These are phyloP conservation scores for Xestia rhomboidea DNA, from an alignment of 2,888 invertebrate species.

Conservation along the genomic window DNA sequence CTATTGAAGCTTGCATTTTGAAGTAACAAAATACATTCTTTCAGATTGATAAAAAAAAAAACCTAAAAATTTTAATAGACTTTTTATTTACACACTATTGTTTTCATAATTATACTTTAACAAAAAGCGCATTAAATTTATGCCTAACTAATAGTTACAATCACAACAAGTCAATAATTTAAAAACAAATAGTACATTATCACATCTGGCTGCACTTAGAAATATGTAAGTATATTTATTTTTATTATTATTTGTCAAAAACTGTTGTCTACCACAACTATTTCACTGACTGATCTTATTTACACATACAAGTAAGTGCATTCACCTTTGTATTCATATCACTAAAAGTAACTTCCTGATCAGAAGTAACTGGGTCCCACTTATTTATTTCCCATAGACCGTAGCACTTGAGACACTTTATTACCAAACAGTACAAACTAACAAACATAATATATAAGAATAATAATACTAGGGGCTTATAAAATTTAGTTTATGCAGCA, in stretches of 20 bases:
- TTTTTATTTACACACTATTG: conserved; percentile 67
- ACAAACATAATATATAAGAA: conserved; percentile 31
- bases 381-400: conserved; percentile 40
- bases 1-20: not conserved
- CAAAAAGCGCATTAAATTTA: conserved; percentile 57
- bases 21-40: conserved; percentile 16
- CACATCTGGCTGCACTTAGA: conserved; percentile 64
- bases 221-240: conserved; percentile 55
- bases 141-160: conserved; percentile 65
- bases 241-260: conserved; percentile 51
- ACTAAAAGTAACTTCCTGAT: conserved; percentile 46
- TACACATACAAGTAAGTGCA: conserved; percentile 49
- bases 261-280: conserved; percentile 44
- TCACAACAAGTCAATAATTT: conserved; percentile 69
- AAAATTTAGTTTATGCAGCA: conserved; percentile 8
- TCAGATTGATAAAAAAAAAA: conserved; percentile 45
- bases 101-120: conserved; percentile 63
- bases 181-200: conserved; percentile 64
- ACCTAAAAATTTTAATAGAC: conserved; percentile 49
- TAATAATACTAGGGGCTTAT: conserved; percentile 34
- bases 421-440: conserved; percentile 39
- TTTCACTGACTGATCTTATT: conserved; percentile 49
- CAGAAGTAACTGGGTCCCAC: conserved; percentile 44
- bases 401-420: conserved; percentile 31
- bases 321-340: conserved; percentile 43